Evolutionary conservation across 2,888 invertebrate genomes (phyloP).

Genomic region (Cheilosia soror): DNA sequence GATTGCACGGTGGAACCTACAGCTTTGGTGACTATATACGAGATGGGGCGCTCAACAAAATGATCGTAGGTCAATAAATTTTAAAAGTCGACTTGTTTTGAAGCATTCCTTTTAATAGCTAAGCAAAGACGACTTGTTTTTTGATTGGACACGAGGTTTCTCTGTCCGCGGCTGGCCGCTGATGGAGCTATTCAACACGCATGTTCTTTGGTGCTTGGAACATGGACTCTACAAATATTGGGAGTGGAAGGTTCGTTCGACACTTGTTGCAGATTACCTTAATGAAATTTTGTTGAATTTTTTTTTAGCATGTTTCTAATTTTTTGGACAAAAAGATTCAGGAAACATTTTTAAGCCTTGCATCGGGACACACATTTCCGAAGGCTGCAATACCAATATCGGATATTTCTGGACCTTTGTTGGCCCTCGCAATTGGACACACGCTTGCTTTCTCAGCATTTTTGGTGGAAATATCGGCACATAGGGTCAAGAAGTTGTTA

Average conservation of each 20-base stretch:
- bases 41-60: constrained; percentile 78
- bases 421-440: constrained; percentile 79
- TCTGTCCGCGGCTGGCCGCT: constrained; percentile 81
- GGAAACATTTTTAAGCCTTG: constrained; percentile 78
- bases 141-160: constrained; percentile 82
- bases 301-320: constrained; percentile 76
- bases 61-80: constrained; percentile 77
- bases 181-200: constrained; percentile 80
- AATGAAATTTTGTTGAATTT: background rate
- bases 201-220: constrained; percentile 80
- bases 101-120: constrained; percentile 76
- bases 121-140: constrained; percentile 80
- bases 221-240: constrained; percentile 81
- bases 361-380: constrained; percentile 78
- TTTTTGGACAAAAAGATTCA: constrained; percentile 80
- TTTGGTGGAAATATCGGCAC: constrained; percentile 77
- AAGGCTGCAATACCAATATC: constrained; percentile 79
- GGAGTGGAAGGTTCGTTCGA: constrained; percentile 78
- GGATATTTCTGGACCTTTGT: constrained; percentile 81
- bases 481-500: background rate
- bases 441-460: constrained; percentile 77
- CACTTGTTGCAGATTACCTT: background rate
- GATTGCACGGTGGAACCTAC: constrained; percentile 79
- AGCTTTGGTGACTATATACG: constrained; percentile 80
- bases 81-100: background rate